Conservation (phyloP, 1,140 invertebrate genomes). For the Amphibalanus amphitrite region DNA sequence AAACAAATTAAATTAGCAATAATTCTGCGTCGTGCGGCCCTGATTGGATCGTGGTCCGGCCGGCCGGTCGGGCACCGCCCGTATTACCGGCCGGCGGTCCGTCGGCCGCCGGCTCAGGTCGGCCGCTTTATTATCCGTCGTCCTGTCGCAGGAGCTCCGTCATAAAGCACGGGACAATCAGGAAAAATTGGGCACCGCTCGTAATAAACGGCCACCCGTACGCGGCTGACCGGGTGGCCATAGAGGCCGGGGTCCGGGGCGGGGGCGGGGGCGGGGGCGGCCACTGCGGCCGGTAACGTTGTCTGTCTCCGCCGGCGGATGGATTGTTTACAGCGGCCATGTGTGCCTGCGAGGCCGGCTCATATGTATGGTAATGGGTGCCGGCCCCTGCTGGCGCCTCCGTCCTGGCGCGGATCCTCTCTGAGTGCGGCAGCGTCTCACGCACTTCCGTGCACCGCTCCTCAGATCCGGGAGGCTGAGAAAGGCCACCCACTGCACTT, state of each 20-base stretch:
- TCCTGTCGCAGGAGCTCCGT: background rate
- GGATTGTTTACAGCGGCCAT: background rate
- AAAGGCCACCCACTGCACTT: no score
- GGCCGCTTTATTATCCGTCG: background rate
- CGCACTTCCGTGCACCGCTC: no score
- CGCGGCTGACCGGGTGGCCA: background rate
- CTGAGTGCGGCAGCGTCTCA: no score
- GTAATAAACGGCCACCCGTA: background rate
- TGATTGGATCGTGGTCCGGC: background rate
- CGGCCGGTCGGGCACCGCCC: no score
- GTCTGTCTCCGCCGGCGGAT: background rate
- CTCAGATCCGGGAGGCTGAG: no score
- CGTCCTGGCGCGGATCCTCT: no score
- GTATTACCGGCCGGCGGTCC: background rate
- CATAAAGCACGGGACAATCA: background rate
- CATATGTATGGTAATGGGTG: background rate
- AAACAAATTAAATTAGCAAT: conserved; percentile 1
- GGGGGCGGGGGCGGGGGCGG: no score
- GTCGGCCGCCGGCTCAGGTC: background rate
- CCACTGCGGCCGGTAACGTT: background rate
- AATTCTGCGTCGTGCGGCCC: background rate
- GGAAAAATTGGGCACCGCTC: background rate
- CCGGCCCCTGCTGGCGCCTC: no score
- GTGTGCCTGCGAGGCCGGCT: background rate
- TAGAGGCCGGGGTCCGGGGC: no score